phyloP scores from a whole-genome alignment of 1,140 invertebrate species.

The Chironomus tepperi region DNA sequence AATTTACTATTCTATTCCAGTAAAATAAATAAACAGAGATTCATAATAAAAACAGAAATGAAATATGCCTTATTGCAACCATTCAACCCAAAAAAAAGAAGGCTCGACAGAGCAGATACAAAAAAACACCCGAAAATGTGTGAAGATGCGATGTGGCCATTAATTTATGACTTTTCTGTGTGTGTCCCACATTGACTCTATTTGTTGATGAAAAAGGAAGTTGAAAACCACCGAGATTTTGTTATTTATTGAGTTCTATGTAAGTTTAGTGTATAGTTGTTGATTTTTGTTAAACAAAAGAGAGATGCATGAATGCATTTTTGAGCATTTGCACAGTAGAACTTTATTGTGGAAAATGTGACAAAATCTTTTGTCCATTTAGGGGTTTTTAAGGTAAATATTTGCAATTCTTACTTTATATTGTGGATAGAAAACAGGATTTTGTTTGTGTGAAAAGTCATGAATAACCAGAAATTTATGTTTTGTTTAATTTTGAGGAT shows the following conservation, averaged over 20 bases:
- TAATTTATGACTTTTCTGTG: not conserved
- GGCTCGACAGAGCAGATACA: too few relatives aligned
- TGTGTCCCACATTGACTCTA: not conserved
- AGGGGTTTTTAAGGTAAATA: not conserved
- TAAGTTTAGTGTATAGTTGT: too few relatives aligned
- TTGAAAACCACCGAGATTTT: not conserved
- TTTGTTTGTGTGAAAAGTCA: too few relatives aligned
- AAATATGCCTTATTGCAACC: not conserved
- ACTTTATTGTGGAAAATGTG: not conserved
- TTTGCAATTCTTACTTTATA: not conserved
- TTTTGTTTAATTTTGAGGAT: too few relatives aligned
- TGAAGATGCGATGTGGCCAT: constrained; percentile 2
- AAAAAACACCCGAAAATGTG: not conserved
- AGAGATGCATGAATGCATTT: too few relatives aligned
- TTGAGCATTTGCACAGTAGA: too few relatives aligned
- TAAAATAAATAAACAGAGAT: not conserved
- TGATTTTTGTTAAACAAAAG: too few relatives aligned
- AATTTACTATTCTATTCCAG: not conserved
- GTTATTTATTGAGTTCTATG: not conserved
- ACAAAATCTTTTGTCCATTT: constrained; percentile 1
- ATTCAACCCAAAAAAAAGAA: not conserved
- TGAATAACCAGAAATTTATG: too few relatives aligned
- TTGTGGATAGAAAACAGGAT: too few relatives aligned
- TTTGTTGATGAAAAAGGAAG: constrained; percentile 4
- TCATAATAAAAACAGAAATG: not conserved